Evolutionary conservation across 1,140 invertebrate species (phyloP), one percentile per base, ranked within the genome.

Genomic region (Maconellicoccus hirsutus): DNA sequence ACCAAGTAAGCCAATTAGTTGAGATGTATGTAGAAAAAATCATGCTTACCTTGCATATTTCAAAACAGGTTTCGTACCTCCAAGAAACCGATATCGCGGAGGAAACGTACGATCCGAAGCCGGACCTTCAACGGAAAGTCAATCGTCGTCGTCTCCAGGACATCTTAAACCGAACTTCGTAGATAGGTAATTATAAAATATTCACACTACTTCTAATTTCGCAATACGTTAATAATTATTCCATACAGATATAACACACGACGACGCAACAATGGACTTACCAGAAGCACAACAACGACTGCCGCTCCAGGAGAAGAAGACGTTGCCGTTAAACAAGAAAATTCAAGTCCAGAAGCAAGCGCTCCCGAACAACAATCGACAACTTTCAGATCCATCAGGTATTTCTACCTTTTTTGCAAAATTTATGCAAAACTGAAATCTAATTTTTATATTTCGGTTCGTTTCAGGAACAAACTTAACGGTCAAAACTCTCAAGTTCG

Each of bases 351-450:
- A 3, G 61, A 66, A 22, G 6, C 19, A 66, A 66, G 16, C 25
- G 21, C 61, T 8, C 19, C 10, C 4, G 61, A 66, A 25, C 61
- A 59, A 7, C 52, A 66, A 66, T 66, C 61, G 3, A 66, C 61
- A 66, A 66, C 61, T 66, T 66, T 66, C 61, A 66, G 61, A 66
- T 66, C 61, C 3, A 23, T 66, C 16, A 66, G 22, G 61, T 66
- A 25, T 16, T 12, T 25, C n/a, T n/a, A n/a, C n/a, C n/a, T n/a
- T n/a, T n/a, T n/a, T n/a, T n/a, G n/a, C n/a, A n/a, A n/a, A n/a
- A n/a, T 33, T 33, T 33, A 33, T 33, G 29, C 29, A 12, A 33
- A 33, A 33, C 29, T 52, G n/a, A 38, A 38, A 52, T 52, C 10
- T 8, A 6, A 52, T 16, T 19, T 6, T 2, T 52, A 52, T 52